A percentile compares a stretch with the other conserved stretches of the same genome.
Conservation (phyloP, 1,140 invertebrate species). For the Plodia interpunctella region DNA sequence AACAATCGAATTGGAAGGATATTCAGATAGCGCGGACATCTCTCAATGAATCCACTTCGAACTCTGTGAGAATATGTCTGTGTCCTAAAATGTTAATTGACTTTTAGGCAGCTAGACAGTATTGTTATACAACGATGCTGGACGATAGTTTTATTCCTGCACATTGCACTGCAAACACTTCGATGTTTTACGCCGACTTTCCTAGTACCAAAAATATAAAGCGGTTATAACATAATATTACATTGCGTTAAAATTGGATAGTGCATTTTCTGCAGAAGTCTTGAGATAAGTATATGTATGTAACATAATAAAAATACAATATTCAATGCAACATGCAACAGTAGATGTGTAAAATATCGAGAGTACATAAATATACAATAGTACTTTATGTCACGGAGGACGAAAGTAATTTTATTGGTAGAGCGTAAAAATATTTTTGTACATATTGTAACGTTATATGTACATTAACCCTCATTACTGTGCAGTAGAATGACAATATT, state of each 20-base stretch:
- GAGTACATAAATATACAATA: not conserved
- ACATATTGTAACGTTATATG: too few relatives aligned
- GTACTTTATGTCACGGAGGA: too few relatives aligned
- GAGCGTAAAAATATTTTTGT: too few relatives aligned
- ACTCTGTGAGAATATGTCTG: not conserved
- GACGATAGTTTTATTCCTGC: too few relatives aligned
- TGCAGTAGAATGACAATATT: too few relatives aligned
- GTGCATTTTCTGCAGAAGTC: not conserved
- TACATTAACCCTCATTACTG: too few relatives aligned
- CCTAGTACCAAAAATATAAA: not conserved
- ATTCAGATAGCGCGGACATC: not conserved
- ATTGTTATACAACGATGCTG: too few relatives aligned
- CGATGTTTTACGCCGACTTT: too few relatives aligned
- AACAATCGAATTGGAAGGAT: not conserved
- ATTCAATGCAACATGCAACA: not conserved
- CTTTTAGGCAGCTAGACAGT: too few relatives aligned
- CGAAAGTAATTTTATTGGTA: too few relatives aligned
- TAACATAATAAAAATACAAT: conserved; percentile 3
- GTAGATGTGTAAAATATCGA: not conserved
- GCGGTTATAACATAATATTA: not conserved
- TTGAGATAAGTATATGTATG: not conserved
- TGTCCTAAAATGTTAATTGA: too few relatives aligned
- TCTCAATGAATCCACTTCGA: not conserved
- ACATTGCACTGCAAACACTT: too few relatives aligned
- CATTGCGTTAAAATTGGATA: not conserved